Base-by-base conservation (phyloP, 64 coral and sea anemone genomes). In the Dendronephthya gigantea region DNA sequence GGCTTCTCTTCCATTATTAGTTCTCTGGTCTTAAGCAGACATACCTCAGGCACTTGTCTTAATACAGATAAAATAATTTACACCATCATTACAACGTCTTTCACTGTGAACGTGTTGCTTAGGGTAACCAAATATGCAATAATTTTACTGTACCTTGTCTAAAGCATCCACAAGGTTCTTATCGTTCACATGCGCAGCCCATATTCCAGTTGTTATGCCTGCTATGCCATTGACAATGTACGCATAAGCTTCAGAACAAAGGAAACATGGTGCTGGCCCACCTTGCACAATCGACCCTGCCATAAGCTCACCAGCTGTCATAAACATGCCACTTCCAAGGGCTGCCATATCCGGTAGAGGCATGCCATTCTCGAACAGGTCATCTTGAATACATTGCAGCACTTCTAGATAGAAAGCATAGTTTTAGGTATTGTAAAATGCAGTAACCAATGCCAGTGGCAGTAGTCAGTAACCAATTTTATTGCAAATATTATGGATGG, bases 261-360 rank as follows among this genome's bases (percentile, higher is more conserved):
- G 66, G 23, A 70, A 70, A 70, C 66, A 70, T 70, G 66, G 66
- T 25, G 66, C 66, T 12, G 66, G 66, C 66, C 66, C 66, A 25
- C 66, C 66, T 70, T 70, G 66, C 30, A 70, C 66, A 70, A 70
- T 70, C 17, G 66, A 70, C 7, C 66, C 66, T 70, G 66, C 17
- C 66, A 70, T 70, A 70, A 70, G 66, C 30, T 70, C 19, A 70
- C 66, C 66, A n/a, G 66, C 66, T 25, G 30, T 32, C 66, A 70
- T 11, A 32, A 70, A 70, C 66, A 25, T 70, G 66, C 66, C 30
- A 32, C 66, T 70, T 8, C 66, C 66, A 70, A 70, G 66, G 30
- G 66, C 66, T n/a, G 66, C 66, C 66, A 70, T 70, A n/a, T 70
- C 66, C 29, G 66, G 66, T 70, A 70, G 25, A 70, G 23, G 66